These are phyloP conservation scores for Lepidocyrtinus sp. DNA, from an alignment of 2,888 invertebrate species.

Conservation along the genomic window DNA sequence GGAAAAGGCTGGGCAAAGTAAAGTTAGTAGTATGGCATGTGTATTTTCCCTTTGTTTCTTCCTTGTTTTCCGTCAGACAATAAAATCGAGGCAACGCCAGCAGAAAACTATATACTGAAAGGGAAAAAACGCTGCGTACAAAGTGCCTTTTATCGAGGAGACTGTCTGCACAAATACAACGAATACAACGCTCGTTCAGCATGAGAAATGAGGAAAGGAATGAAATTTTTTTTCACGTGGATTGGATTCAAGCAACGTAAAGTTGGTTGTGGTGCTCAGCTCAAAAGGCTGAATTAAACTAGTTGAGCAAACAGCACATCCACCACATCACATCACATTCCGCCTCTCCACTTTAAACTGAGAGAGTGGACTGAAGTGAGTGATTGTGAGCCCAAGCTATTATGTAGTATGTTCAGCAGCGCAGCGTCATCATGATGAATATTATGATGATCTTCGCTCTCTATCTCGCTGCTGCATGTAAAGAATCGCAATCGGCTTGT, in stretches of 20 bases:
- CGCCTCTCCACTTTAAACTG: not conserved
- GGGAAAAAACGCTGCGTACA: not conserved
- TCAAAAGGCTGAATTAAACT: conserved; percentile 9
- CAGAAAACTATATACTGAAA: not conserved
- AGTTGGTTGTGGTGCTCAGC: not conserved
- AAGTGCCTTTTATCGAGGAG: not conserved
- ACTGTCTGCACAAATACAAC: not conserved
- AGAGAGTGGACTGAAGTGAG: not conserved
- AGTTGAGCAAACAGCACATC: conserved; percentile 5
- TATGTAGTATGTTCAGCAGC: not conserved
- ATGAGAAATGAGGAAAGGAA: not conserved
- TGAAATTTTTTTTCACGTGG: conserved; percentile 7
- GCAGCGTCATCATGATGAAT: not conserved
- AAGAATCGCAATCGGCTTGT: not conserved
- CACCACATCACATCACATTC: conserved; percentile 11
- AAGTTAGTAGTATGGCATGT: not conserved
- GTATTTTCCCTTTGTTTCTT: not conserved
- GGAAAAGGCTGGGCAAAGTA: too few species aligned
- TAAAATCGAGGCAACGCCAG: not conserved
- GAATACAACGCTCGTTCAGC: not conserved
- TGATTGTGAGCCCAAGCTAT: not conserved
- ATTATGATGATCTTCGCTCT: not conserved
- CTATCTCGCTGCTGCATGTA: not conserved
- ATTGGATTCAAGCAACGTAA: not conserved
- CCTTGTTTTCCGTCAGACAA: not conserved